Evolutionary conservation across 2,113 vertebrate genomes (phyloP).

Genomic region (Orcinus orca): DNA sequence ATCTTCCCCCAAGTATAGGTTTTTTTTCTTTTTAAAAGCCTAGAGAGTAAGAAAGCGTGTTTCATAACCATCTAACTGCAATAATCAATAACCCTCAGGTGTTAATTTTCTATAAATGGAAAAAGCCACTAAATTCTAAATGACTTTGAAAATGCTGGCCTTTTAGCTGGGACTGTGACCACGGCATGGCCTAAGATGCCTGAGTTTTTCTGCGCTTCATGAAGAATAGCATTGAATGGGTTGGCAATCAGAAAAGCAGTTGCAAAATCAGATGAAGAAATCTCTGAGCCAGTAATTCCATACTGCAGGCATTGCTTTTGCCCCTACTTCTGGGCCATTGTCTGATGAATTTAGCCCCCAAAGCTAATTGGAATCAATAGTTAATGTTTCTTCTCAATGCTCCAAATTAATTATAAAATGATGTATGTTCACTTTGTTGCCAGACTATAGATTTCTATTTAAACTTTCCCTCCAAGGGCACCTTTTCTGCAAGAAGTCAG

Average conservation of each 20-base stretch:
- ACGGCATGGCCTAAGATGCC: not conserved
- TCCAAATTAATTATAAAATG: constrained; percentile 82
- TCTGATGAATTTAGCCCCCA: constrained; percentile 61
- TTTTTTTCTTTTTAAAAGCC: not conserved
- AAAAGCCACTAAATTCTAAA: not conserved
- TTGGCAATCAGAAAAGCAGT: not conserved
- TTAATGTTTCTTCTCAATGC: constrained; percentile 71
- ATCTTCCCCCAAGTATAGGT: not conserved
- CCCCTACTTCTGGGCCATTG: not conserved
- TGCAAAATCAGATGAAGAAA: not conserved
- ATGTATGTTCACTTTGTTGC: constrained; percentile 69
- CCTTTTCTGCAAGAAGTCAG: constrained; percentile 52
- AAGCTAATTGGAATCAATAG: constrained; percentile 81
- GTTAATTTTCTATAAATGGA: not conserved
- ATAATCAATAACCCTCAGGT: not conserved
- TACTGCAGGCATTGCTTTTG: not conserved
- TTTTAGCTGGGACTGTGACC: not conserved
- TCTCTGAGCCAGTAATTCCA: not conserved
- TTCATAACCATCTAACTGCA: not conserved
- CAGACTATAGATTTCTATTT: constrained; percentile 75
- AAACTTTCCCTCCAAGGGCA: constrained; percentile 62
- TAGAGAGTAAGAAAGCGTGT: not conserved
- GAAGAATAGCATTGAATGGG: not conserved
- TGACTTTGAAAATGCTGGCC: not conserved
- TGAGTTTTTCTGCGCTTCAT: not conserved